These are phyloP conservation scores for Hoplostethus atlanticus DNA, from an alignment of 2,797 vertebrate genomes.

Conservation along the genomic window DNA sequence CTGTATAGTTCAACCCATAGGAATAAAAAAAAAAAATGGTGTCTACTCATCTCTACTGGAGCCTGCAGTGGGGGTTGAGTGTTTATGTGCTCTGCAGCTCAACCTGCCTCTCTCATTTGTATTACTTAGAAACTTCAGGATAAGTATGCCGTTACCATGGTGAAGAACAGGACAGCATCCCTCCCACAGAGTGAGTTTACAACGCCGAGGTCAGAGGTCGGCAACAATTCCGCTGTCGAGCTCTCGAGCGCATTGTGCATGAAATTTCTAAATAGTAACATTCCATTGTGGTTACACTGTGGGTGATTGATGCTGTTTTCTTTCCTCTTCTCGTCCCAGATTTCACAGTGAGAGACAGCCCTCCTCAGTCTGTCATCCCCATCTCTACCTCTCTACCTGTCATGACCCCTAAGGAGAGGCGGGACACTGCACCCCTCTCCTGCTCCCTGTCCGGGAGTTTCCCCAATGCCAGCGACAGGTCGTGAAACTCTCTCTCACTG, in stretches of 20 bases:
- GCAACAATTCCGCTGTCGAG: not conserved
- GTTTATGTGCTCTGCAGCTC: conserved; percentile 25
- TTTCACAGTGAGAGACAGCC: conserved; percentile 88
- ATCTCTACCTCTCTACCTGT: conserved; percentile 84
- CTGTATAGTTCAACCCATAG: not conserved
- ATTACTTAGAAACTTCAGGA: conserved; percentile 90
- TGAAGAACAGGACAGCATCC: conserved; percentile 82
- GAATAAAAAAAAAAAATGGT: not conserved
- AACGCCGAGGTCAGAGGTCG: conserved; percentile 1
- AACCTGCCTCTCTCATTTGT: conserved; percentile 48
- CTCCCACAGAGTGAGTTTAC: conserved; percentile 86
- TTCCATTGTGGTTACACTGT: not conserved
- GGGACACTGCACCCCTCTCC: conserved; percentile 74
- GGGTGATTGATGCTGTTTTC: not conserved
- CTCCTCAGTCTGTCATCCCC: conserved; percentile 66
- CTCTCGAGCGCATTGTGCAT: not conserved
- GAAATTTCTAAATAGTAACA: not conserved
- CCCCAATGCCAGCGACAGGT: conserved; percentile 88
- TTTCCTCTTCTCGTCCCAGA: conserved; percentile 74
- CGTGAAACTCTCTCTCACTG: conserved; percentile 7
- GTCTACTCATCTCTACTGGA: not conserved
- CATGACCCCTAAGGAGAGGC: conserved; percentile 79
- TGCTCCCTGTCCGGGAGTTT: conserved; percentile 83
- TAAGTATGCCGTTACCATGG: conserved; percentile 79
- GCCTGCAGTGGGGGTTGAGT: not conserved